Conservation (phyloP, 2,797 vertebrate species). For the Megalops cyprinoides region DNA sequence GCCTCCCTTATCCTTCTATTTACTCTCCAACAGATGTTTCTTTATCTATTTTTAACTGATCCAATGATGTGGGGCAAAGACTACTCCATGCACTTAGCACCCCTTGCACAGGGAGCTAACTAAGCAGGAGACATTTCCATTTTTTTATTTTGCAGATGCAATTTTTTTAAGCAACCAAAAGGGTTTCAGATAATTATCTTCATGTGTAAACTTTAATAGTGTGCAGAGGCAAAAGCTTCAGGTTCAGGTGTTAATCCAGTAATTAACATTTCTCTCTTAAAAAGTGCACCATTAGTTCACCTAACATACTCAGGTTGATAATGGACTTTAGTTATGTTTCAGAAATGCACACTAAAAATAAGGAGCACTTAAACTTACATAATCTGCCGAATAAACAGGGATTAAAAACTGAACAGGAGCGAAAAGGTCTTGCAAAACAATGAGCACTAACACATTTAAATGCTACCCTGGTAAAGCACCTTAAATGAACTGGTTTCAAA, state of each 20-base stretch:
- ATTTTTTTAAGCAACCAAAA: not conserved
- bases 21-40: constrained; percentile 12
- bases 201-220: no score
- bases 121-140: not conserved
- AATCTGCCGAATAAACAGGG: not conserved
- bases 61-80: not conserved
- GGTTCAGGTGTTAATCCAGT: no score
- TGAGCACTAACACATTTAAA: not conserved
- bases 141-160: not conserved
- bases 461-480: not conserved
- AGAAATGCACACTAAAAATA: not conserved
- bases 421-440: not conserved
- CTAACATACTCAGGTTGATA: not conserved
- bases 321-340: not conserved
- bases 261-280: no score
- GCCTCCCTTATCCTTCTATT: not conserved
- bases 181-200: not conserved
- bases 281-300: no score
- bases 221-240: no score
- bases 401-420: not conserved
- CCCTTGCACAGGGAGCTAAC: not conserved
- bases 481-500: not conserved
- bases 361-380: not conserved
- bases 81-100: not conserved
- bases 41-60: constrained; percentile 12